phyloP scores from a whole-genome alignment of 2,888 invertebrate species.

The Kuschelorhynchus macadamiae region DNA sequence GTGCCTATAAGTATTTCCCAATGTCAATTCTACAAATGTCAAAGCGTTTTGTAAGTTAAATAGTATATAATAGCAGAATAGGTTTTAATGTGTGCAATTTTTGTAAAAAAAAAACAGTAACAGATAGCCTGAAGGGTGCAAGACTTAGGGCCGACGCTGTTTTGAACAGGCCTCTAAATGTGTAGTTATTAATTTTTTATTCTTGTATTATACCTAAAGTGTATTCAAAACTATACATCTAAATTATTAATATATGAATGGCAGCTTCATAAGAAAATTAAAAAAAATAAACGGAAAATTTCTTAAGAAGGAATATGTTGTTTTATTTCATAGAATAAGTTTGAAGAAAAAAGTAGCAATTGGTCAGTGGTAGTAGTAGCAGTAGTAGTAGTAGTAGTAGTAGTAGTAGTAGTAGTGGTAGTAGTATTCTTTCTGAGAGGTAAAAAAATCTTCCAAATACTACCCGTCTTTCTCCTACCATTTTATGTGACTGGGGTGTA shows the following conservation, averaged over 20 bases:
- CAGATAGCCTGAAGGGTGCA: slow-evolving; percentile 38
- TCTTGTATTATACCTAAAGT: slow-evolving; percentile 39
- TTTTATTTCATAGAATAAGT: slow-evolving; percentile 4
- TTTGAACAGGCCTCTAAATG: slow-evolving; percentile 26
- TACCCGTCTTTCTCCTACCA: no score
- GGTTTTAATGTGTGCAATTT: slow-evolving; percentile 46
- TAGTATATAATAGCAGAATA: slow-evolving; percentile 34
- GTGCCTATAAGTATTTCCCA: slow-evolving; percentile 38
- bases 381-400: no score
- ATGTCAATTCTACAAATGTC: slow-evolving; percentile 39
- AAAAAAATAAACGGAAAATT: slow-evolving; percentile 33
- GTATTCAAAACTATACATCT: slow-evolving; percentile 35
- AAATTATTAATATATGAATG: slow-evolving; percentile 42
- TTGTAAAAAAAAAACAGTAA: slow-evolving; percentile 15
- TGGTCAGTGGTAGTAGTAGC: no score
- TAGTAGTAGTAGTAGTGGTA: no score
- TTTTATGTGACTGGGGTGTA: no score
- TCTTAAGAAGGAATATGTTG: slow-evolving; percentile 24
- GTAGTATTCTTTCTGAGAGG: no score
- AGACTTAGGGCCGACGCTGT: slow-evolving; percentile 23
- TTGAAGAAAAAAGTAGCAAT: no score
- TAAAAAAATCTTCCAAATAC: no score
- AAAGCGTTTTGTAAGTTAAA: slow-evolving; percentile 25
- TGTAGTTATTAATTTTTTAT: slow-evolving; percentile 28
- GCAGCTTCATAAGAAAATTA: slow-evolving; percentile 36